These are phyloP conservation scores for Ibidorhyncha struthersii DNA, from an alignment of 2,113 vertebrate species.

Conservation along the genomic window DNA sequence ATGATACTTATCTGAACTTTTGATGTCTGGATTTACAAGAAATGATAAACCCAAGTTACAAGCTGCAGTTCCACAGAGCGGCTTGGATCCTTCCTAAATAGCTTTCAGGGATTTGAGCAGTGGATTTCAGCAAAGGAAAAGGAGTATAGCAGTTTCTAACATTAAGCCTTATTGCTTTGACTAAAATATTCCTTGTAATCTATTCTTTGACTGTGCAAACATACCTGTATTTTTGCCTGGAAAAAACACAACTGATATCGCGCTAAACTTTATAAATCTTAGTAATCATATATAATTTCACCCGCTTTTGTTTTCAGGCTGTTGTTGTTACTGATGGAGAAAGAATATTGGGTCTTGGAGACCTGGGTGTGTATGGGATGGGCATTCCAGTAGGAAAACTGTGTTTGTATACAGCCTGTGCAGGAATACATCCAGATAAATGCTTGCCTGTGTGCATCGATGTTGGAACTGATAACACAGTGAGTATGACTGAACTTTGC, in stretches of 20 bases:
- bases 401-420: constrained; percentile 94
- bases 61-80: neutral
- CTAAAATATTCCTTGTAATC: neutral
- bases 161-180: neutral
- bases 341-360: constrained; percentile 94
- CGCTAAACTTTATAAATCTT: neutral
- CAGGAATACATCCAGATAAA: constrained; percentile 89
- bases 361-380: constrained; percentile 97
- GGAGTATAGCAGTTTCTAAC: neutral
- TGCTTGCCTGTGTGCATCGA: constrained; percentile 96
- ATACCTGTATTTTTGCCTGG: neutral
- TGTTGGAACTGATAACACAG: constrained; percentile 92
- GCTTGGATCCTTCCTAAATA: neutral
- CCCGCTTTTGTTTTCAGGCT: constrained; percentile 76
- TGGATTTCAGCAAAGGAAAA: neutral
- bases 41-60: neutral
- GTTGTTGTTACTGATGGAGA: constrained; percentile 97
- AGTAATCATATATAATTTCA: rapidly evolving
- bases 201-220: neutral
- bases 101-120: neutral
- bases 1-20: rapidly evolving
- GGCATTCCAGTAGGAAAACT: constrained; percentile 96
- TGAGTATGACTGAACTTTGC: constrained; percentile 53
- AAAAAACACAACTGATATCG: neutral
- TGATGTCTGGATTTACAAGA: neutral